Evolutionary conservation across 2,113 vertebrate genomes (phyloP).

Genomic region (Geothlypis trichas): DNA sequence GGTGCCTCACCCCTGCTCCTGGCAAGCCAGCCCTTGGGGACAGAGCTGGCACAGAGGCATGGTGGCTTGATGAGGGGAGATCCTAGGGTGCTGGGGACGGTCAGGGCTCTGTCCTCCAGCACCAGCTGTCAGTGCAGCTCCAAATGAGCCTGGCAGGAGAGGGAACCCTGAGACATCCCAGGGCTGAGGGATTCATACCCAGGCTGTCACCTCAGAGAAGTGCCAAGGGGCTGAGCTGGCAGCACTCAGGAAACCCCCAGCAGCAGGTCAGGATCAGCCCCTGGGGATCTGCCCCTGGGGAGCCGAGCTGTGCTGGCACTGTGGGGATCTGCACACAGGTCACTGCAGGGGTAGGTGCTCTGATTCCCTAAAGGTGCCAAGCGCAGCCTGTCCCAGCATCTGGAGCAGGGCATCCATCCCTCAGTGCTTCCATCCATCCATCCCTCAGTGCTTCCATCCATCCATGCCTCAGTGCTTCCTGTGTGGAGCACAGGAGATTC

Average conservation of each 20-base stretch:
- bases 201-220: not conserved
- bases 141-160: not conserved
- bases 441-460: not conserved
- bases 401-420: not conserved
- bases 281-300: not conserved
- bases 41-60: not conserved
- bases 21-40: not conserved
- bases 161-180: not conserved
- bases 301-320: not conserved
- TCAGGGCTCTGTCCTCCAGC: not conserved
- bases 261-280: not conserved
- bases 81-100: not conserved
- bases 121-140: not conserved
- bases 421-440: too few relatives aligned
- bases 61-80: not conserved
- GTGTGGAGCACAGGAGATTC: not conserved
- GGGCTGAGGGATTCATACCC: not conserved
- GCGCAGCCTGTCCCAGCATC: not conserved
- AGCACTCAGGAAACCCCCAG: not conserved
- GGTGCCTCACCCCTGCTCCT: not conserved
- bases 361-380: not conserved
- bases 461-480: not conserved
- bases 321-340: fast-evolving
- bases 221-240: not conserved
- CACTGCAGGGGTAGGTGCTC: fast-evolving